Percentiles rank a stretch among this genome's conserved stretches.
These are phyloP conservation scores for Zaprionus inermis DNA, from an alignment of 1,140 invertebrate genomes.

Conservation along the genomic window DNA sequence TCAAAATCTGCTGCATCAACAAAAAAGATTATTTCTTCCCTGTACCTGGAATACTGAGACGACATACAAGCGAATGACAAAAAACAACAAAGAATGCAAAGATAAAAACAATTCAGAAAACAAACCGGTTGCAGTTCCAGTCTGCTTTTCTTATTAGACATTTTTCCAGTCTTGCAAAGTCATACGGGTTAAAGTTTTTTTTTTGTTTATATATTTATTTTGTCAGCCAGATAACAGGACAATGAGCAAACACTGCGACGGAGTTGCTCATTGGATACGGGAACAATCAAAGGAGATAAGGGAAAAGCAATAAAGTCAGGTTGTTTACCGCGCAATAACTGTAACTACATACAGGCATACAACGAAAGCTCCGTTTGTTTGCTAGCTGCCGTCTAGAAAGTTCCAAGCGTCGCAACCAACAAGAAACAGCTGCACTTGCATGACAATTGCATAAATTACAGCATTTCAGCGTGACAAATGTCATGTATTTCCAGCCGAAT, in stretches of 20 bases:
- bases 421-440: slow-evolving; percentile 8
- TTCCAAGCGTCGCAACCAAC: slow-evolving; percentile 11
- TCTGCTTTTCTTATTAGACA: slow-evolving; percentile 7
- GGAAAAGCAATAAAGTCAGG: slow-evolving; percentile 18
- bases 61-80: slow-evolving; percentile 28
- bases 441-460: slow-evolving; percentile 20
- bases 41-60: not conserved
- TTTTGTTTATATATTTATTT: slow-evolving; percentile 33
- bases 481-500: slow-evolving; percentile 31
- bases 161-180: slow-evolving; percentile 34
- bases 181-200: slow-evolving; percentile 24
- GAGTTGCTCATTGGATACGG: slow-evolving; percentile 20
- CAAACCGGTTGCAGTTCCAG: slow-evolving; percentile 29
- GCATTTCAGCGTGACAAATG: slow-evolving; percentile 5
- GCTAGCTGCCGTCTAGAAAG: slow-evolving; percentile 30
- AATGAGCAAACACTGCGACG: slow-evolving; percentile 37
- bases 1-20: slow-evolving; percentile 5
- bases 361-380: slow-evolving; percentile 2
- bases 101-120: slow-evolving; percentile 26
- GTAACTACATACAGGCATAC: slow-evolving; percentile 16
- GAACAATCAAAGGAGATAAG: slow-evolving; percentile 35
- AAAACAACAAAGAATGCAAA: slow-evolving; percentile 34
- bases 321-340: slow-evolving; percentile 38
- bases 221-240: slow-evolving; percentile 40
- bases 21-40: slow-evolving; percentile 3